Percentiles rank a stretch among this genome's conserved stretches.
These are phyloP conservation scores for Gonatopus flavifemur DNA, from an alignment of 1,140 invertebrate genomes.

Conservation along the genomic window DNA sequence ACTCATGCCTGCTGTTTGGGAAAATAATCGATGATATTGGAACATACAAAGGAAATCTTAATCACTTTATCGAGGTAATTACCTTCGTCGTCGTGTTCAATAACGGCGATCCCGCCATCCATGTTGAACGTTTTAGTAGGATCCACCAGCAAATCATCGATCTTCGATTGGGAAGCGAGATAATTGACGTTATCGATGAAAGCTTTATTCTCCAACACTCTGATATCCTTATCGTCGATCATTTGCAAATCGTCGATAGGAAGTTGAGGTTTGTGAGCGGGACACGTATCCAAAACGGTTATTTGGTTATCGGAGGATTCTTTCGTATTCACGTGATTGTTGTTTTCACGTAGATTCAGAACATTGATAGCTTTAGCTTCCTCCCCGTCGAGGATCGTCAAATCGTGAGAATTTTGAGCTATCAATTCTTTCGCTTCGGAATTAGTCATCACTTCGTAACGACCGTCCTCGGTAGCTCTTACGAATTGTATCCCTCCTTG, in stretches of 20 bases:
- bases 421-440: slow-evolving; percentile 55
- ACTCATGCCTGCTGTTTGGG: slow-evolving; percentile 14
- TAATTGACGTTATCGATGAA: slow-evolving; percentile 42
- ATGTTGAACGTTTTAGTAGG: slow-evolving; percentile 32
- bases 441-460: slow-evolving; percentile 56
- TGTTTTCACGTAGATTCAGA: slow-evolving; percentile 35
- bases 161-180: slow-evolving; percentile 45
- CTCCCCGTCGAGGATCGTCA: slow-evolving; percentile 50
- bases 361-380: slow-evolving; percentile 48
- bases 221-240: slow-evolving; percentile 47
- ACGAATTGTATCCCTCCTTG: slow-evolving; percentile 58
- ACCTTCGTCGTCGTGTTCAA: slow-evolving; percentile 31
- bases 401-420: slow-evolving; percentile 53
- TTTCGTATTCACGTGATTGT: slow-evolving; percentile 25
- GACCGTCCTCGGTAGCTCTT: slow-evolving; percentile 54
- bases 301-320: slow-evolving; percentile 39
- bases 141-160: slow-evolving; percentile 46
- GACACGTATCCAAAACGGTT: slow-evolving; percentile 44
- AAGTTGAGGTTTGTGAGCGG: slow-evolving; percentile 34
- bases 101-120: slow-evolving; percentile 9
- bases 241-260: slow-evolving; percentile 42
- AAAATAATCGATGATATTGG: slow-evolving; percentile 3
- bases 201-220: slow-evolving; percentile 41
- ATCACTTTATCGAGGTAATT: slow-evolving; percentile 2
- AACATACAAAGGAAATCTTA: no score